A percentile compares a stretch with the other conserved stretches of the same genome.
These are phyloP conservation scores for Leptinotarsa peninsularis DNA, from an alignment of 2,888 invertebrate species.

Conservation along the genomic window DNA sequence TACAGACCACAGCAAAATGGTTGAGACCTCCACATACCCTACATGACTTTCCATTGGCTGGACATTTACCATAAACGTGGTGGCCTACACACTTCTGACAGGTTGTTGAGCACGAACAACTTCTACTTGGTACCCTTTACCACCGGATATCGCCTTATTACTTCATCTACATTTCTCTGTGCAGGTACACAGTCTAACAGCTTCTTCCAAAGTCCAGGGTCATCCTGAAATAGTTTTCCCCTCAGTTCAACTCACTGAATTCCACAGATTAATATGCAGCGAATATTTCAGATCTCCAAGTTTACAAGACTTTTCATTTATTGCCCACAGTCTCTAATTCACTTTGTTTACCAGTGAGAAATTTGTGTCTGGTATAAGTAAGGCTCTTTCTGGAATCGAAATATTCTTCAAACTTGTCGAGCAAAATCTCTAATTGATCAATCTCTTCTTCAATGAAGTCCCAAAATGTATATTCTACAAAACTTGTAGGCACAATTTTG, in stretches of 20 bases:
- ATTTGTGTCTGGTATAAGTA: constrained; percentile 36
- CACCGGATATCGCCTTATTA: not conserved
- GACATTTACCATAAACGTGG: constrained; percentile 32
- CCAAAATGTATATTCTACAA: no score
- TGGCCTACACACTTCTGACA: constrained; percentile 31
- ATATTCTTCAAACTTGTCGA: constrained; percentile 30
- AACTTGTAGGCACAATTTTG: no score
- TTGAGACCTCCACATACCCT: constrained; percentile 30
- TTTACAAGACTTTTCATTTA: constrained; percentile 39
- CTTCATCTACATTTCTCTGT: constrained; percentile 35
- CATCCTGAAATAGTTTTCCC: constrained; percentile 39
- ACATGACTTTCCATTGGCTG: constrained; percentile 32
- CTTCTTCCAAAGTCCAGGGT: constrained; percentile 35
- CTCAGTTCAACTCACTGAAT: constrained; percentile 29
- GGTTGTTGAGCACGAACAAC: not conserved
- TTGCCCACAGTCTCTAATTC: constrained; percentile 30
- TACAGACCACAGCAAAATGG: constrained; percentile 29
- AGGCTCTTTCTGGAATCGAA: constrained; percentile 34
- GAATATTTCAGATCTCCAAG: constrained; percentile 31
- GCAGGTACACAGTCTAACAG: constrained; percentile 37
- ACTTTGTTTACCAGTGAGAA: constrained; percentile 36
- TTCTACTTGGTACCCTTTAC: not conserved
- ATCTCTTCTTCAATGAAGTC: constrained; percentile 29
- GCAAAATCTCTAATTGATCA: constrained; percentile 18
- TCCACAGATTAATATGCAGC: constrained; percentile 37